Percentiles rank a stretch among this genome's conserved stretches.
phyloP scores from a whole-genome alignment of 2,113 vertebrate species.

The Todiramphus chloris region DNA sequence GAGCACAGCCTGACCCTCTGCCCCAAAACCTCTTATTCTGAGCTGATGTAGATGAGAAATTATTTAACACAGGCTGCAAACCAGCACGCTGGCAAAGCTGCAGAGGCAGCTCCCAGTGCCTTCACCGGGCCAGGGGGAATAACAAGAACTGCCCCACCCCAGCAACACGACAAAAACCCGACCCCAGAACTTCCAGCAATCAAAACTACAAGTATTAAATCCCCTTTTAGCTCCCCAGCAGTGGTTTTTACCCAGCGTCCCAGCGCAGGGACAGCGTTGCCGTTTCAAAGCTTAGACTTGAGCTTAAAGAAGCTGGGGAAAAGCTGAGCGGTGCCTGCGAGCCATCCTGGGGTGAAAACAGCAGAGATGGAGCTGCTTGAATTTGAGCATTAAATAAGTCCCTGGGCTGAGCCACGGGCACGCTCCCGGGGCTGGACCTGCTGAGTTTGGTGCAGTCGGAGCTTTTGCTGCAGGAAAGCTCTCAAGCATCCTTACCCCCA shows the following conservation, averaged over 20 bases:
- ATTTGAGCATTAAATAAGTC: not conserved
- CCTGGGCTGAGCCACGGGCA: not conserved
- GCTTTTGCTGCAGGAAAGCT: not conserved
- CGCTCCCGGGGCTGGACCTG: not conserved
- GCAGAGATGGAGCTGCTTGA: not conserved
- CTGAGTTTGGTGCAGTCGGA: not conserved
- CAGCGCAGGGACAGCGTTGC: not conserved
- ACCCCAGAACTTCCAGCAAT: slow-evolving; percentile 9
- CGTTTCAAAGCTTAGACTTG: slow-evolving; percentile 13
- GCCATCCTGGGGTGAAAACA: not conserved
- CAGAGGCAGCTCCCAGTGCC: not conserved
- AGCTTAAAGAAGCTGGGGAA: slow-evolving; percentile 6
- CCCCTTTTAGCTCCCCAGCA: not conserved
- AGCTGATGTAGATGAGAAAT: not conserved
- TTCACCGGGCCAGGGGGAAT: rapidly evolving
- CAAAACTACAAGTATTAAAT: slow-evolving; percentile 4
- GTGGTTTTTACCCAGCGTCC: not conserved
- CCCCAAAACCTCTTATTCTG: not conserved
- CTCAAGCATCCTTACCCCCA: not conserved
- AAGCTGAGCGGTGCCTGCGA: not conserved
- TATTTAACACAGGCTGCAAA: not conserved
- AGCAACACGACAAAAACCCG: not conserved
- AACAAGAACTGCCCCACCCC: not conserved
- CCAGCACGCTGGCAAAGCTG: not conserved
- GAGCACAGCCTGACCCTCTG: rapidly evolving